phyloP scores from a whole-genome alignment of 2,797 vertebrate species.

The Lithobates sylvaticus region DNA sequence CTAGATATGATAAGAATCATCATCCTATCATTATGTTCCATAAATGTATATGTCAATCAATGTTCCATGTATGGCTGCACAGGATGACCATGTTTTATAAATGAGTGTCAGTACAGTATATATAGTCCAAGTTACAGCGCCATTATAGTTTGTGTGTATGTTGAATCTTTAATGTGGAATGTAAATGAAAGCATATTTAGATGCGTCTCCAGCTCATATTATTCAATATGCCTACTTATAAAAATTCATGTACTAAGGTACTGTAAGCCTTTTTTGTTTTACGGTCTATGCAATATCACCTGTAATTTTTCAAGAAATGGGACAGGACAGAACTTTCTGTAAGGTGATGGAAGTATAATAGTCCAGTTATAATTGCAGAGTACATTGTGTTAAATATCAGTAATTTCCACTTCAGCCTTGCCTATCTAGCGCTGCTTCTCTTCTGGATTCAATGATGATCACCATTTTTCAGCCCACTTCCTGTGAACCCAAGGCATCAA shows the following conservation, averaged over 20 bases:
- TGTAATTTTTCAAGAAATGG: constrained; percentile 10
- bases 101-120: not conserved
- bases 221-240: not conserved
- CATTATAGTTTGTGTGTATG: constrained; percentile 1
- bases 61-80: not conserved
- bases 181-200: not conserved
- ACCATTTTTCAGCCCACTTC: too few relatives aligned
- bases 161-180: constrained; percentile 3
- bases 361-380: constrained; percentile 3
- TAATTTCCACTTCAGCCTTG: too few relatives aligned
- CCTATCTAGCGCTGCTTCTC: too few relatives aligned
- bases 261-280: not conserved
- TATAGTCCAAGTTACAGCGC: not conserved
- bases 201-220: not conserved
- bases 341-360: not conserved
- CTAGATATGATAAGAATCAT: too few relatives aligned
- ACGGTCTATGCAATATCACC: not conserved
- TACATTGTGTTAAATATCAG: not conserved
- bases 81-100: not conserved
- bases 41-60: too few relatives aligned
- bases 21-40: too few relatives aligned
- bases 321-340: not conserved
- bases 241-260: not conserved
- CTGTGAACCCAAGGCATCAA: too few relatives aligned
- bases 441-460: too few relatives aligned